Base-by-base conservation (phyloP, 2,888 invertebrate genomes). In the Ormyrus rosae region DNA sequence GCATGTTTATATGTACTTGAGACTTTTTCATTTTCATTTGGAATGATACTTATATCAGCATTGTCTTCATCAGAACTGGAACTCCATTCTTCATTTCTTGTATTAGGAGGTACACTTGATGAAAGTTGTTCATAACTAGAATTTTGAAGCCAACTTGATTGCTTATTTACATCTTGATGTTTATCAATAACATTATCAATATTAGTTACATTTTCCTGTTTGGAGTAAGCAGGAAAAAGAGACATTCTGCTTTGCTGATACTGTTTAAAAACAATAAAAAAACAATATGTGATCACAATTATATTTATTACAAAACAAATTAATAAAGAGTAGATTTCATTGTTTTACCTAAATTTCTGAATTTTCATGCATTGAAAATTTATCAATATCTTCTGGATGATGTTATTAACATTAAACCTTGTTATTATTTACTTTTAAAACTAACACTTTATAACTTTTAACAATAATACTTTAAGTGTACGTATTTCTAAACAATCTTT, bases 221-320 rank as follows among this genome's bases (percentile, higher is more conserved):
- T 51, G n/a, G 76, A 69, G 67, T 81, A 83, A n/a, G 82, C 82
- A 58, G 82, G 81, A 74, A 83, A 83, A 63, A 83, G 79, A 10
- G 82, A 81, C 82, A 83, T 83, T 68, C 77, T 78, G 8, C 6
- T 4, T 50, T 10, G 61, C n/a, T 56, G 58, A 50, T 7, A 73
- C 34, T 34, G 34, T 34, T 34, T 34, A 34, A 34, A 34, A 34
- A 34, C 34, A 34, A 34, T 34, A 34, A 34, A 34, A 34, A 34
- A 34, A 34, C 34, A 34, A 34, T 34, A 34, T 34, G 34, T 34
- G 34, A 4, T 34, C 34, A 34, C 34, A 34, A 34, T 34, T 34
- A 4, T 34, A 34, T 4, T 34, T 34, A 34, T 34, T 34, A 34
- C 34, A 34, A 34, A 34, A 34, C 34, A 34, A 34, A 34, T 34